Conservation (phyloP, 53 echinoderm and acorn worm genomes). For the Luidia sarsii region DNA sequence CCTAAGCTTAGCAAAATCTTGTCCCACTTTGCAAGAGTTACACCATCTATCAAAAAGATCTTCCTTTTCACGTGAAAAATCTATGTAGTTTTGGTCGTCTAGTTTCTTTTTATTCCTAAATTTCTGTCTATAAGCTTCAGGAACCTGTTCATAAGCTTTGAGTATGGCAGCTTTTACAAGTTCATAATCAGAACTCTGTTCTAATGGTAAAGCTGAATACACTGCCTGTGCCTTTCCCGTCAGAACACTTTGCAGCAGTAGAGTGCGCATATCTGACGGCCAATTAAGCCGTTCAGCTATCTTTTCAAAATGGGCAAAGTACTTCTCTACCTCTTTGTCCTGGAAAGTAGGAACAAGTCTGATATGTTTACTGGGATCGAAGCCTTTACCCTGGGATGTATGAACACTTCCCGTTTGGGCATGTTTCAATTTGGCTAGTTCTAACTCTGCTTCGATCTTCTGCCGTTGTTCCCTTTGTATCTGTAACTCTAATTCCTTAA, state of each 20-base stretch:
- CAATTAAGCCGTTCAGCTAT: not conserved
- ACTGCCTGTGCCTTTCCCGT: slow-evolving; percentile 13
- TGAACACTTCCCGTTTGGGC: not conserved
- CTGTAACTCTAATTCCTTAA: slow-evolving; percentile 12
- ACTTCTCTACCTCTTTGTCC: slow-evolving; percentile 3
- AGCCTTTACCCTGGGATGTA: not conserved
- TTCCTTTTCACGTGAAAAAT: slow-evolving; percentile 18
- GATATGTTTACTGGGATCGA: slow-evolving; percentile 20
- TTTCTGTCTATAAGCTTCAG: slow-evolving; percentile 20
- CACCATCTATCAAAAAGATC: slow-evolving; percentile 39
- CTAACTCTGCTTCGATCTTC: not conserved
- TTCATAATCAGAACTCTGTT: slow-evolving; percentile 21
- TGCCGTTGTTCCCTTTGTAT: slow-evolving; percentile 6
- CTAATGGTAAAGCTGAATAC: slow-evolving; percentile 4
- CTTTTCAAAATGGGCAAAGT: slow-evolving; percentile 7
- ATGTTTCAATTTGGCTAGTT: not conserved
- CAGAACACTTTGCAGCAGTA: not conserved
- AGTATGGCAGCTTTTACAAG: slow-evolving; percentile 6
- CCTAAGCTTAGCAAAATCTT: slow-evolving; percentile 43
- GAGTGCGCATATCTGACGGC: slow-evolving; percentile 8
- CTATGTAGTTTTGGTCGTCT: slow-evolving; percentile 1
- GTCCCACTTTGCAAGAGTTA: not conserved
- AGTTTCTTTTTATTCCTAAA: slow-evolving; percentile 7
- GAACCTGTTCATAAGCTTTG: slow-evolving; percentile 11
- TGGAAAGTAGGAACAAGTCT: slow-evolving; percentile 4